Percentiles rank a stretch among this genome's conserved stretches.
These are phyloP conservation scores for Tetramorium simillimum DNA, from an alignment of 1,140 invertebrate species.

Conservation along the genomic window DNA sequence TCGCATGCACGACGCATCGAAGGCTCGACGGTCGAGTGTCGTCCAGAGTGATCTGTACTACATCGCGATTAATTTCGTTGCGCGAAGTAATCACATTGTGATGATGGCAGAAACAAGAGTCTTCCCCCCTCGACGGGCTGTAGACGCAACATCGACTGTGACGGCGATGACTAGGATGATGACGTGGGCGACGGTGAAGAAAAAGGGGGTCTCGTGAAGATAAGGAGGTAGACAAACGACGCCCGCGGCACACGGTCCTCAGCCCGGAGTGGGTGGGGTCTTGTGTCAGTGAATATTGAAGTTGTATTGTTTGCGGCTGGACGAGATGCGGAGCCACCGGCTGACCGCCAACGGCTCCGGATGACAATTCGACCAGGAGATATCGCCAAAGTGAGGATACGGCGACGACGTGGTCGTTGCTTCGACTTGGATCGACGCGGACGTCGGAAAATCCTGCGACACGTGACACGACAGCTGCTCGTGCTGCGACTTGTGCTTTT, in stretches of 20 bases:
- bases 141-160: constrained; percentile 71
- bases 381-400: constrained; percentile 82
- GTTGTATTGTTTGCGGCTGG: constrained; percentile 84
- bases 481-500: constrained; percentile 73
- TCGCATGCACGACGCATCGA: constrained; percentile 19
- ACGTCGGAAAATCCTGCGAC: constrained; percentile 74
- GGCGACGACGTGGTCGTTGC: constrained; percentile 80
- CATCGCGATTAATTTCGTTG: background rate
- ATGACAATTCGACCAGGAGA: constrained; percentile 83
- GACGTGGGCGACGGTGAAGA: background rate
- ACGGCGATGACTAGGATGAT: constrained; percentile 36
- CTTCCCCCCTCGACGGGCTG: constrained; percentile 79
- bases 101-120: constrained; percentile 31
- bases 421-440: constrained; percentile 81
- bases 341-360: constrained; percentile 83
- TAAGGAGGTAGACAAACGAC: constrained; percentile 74
- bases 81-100: constrained; percentile 43
- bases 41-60: background rate
- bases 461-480: constrained; percentile 64
- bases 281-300: constrained; percentile 86
- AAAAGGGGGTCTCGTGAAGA: constrained; percentile 54
- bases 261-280: constrained; percentile 84
- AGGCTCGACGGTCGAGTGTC: background rate
- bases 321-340: constrained; percentile 84
- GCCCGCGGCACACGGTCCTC: constrained; percentile 74